Percentiles rank a stretch among this genome's conserved stretches.
Evolutionary conservation across 2,797 vertebrate species (phyloP).

Genomic region (Moxostoma hubbsi): DNA sequence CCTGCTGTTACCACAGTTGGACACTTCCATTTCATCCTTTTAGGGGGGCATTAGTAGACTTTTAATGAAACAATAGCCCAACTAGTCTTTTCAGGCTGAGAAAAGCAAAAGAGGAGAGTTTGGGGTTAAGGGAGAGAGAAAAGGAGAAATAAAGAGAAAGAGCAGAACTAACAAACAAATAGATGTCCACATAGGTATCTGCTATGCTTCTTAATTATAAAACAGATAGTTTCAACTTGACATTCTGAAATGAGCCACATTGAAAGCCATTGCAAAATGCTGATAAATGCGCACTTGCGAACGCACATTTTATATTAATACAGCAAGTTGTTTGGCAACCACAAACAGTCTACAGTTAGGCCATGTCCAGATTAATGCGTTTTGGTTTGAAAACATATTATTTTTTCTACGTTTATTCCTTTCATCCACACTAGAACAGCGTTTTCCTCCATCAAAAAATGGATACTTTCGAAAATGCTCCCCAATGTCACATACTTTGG

Average conservation of each 20-base stretch:
- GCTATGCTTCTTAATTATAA: conserved; percentile 51
- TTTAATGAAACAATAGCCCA: conserved; percentile 86
- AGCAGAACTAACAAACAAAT: conserved; percentile 56
- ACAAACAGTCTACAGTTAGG: background rate
- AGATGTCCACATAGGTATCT: conserved; percentile 69
- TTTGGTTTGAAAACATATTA: too few species aligned
- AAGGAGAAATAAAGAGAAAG: conserved; percentile 60
- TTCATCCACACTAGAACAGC: too few species aligned
- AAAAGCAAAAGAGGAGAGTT: conserved; percentile 49
- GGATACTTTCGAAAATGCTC: too few species aligned
- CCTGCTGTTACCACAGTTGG: conserved; percentile 89
- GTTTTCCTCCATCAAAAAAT: too few species aligned
- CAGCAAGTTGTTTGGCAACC: background rate
- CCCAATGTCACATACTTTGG: too few species aligned
- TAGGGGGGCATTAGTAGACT: conserved; percentile 84
- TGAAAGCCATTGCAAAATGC: background rate
- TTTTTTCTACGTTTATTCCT: too few species aligned
- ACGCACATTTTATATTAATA: background rate
- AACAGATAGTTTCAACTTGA: background rate
- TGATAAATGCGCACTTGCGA: background rate
- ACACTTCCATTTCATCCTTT: conserved; percentile 95
- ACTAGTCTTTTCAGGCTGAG: conserved; percentile 72
- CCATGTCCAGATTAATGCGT: too few species aligned
- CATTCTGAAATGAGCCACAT: background rate
- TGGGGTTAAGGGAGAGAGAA: conserved; percentile 37